Evolutionary conservation across 2,888 invertebrate genomes (phyloP).

Genomic region (Thera obeliscata): DNA sequence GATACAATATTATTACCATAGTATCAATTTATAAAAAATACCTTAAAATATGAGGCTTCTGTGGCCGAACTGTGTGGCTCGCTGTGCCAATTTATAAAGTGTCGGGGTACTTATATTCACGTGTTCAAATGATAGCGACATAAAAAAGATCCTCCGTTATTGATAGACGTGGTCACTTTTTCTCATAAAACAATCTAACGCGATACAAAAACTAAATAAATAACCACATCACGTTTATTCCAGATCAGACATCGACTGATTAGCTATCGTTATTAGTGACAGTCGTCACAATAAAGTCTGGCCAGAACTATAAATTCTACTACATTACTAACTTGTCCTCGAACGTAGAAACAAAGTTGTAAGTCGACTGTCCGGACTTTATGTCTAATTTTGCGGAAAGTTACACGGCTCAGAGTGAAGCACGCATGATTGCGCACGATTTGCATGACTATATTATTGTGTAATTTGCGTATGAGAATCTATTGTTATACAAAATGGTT

Average conservation of each 20-base stretch:
- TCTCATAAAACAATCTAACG: too few species aligned
- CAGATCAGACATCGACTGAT: constrained; percentile 4
- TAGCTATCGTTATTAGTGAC: not conserved
- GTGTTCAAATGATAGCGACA: too few species aligned
- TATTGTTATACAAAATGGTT: not conserved
- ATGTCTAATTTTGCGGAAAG: constrained; percentile 8
- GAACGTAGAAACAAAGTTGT: constrained; percentile 4
- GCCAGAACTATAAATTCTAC: constrained; percentile 12
- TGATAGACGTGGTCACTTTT: too few species aligned
- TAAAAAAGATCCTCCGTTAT: too few species aligned
- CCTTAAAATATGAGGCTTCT: too few species aligned
- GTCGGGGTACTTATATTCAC: too few species aligned
- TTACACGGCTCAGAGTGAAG: not conserved
- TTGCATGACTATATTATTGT: not conserved
- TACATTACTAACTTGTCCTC: constrained; percentile 16
- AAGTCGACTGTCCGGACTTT: not conserved
- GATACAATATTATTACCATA: too few species aligned
- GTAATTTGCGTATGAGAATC: not conserved
- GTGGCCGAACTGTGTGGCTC: too few species aligned
- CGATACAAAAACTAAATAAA: not conserved
- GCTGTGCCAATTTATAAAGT: too few species aligned
- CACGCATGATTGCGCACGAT: not conserved
- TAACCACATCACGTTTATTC: not conserved
- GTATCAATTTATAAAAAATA: too few species aligned
- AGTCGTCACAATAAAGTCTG: constrained; percentile 6